Conservation (phyloP, 2,888 invertebrate species). For the Melanostoma scalare region DNA sequence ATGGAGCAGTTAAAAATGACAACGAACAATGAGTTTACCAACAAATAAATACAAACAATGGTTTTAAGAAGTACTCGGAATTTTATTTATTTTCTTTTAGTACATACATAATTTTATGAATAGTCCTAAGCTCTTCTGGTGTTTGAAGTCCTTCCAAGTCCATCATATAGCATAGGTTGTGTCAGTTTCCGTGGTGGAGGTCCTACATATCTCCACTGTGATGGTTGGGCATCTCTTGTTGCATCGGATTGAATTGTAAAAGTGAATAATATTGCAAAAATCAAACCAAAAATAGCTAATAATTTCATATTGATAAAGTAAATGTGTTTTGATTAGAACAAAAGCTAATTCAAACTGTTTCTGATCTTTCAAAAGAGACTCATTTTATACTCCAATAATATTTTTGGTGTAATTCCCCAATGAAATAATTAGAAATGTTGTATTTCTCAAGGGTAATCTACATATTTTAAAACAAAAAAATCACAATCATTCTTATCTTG, state of each 20-base stretch:
- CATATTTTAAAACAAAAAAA: too few relatives aligned
- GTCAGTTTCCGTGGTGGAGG: slow-evolving; percentile 42
- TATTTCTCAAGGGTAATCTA: too few relatives aligned
- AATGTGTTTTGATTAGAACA: not conserved
- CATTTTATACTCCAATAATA: slow-evolving; percentile 34
- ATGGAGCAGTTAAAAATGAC: not conserved
- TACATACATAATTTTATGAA: too few relatives aligned
- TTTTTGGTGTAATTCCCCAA: too few relatives aligned
- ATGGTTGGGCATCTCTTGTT: slow-evolving; percentile 24
- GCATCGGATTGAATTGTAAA: slow-evolving; percentile 25
- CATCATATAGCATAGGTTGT: slow-evolving; percentile 55
- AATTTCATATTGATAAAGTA: slow-evolving; percentile 36
- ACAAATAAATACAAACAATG: not conserved
- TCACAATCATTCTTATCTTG: too few relatives aligned
- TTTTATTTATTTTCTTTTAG: not conserved
- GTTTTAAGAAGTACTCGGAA: too few relatives aligned
- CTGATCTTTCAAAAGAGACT: not conserved
- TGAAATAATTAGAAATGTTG: too few relatives aligned
- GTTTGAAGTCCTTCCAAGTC: slow-evolving; percentile 35
- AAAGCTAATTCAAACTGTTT: slow-evolving; percentile 12
- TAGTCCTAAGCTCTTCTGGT: slow-evolving; percentile 54
- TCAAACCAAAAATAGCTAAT: slow-evolving; percentile 12
- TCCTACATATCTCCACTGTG: slow-evolving; percentile 16
- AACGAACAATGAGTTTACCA: not conserved
- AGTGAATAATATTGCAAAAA: slow-evolving; percentile 20